Percentiles rank a stretch among this genome's conserved stretches.
Evolutionary conservation across 2,888 invertebrate genomes (phyloP).

Genomic region (Linnaemya tessellans): DNA sequence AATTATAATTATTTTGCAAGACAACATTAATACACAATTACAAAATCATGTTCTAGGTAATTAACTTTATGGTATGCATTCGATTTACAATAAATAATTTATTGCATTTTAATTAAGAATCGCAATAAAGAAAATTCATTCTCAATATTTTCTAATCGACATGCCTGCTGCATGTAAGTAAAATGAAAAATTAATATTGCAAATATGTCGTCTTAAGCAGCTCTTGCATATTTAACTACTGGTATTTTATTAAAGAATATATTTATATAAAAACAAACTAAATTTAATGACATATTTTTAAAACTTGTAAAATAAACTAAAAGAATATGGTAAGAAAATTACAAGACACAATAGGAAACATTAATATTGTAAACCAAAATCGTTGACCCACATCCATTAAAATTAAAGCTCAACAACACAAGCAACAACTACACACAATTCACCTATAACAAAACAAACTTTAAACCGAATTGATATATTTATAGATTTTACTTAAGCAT

Average conservation of each 20-base stretch:
- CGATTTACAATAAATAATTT: constrained; percentile 16
- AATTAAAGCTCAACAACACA: constrained; percentile 46
- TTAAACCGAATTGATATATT: constrained; percentile 27
- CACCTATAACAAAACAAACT: constrained; percentile 9
- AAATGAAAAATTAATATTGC: too few relatives aligned
- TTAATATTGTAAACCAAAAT: constrained; percentile 62
- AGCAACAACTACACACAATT: not conserved
- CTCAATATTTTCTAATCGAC: constrained; percentile 7
- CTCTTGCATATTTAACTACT: constrained; percentile 62
- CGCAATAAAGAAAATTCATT: not conserved
- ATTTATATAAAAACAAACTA: constrained; percentile 11
- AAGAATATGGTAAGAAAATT: not conserved
- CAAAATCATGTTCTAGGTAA: too few relatives aligned
- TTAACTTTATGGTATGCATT: constrained; percentile 17
- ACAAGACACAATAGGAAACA: constrained; percentile 4
- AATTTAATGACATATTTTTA: constrained; percentile 39
- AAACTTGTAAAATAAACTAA: not conserved
- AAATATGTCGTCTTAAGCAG: constrained; percentile 24
- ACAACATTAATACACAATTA: too few relatives aligned
- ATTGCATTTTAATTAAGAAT: constrained; percentile 38
- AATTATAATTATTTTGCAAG: constrained; percentile 1
- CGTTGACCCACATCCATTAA: constrained; percentile 65
- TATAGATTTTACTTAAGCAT: constrained; percentile 43
- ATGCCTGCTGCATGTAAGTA: too few relatives aligned
- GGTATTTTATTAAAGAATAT: constrained; percentile 18